Evolutionary conservation across 1,140 invertebrate species (phyloP).

Genomic region (Zaprionus camerounensis): DNA sequence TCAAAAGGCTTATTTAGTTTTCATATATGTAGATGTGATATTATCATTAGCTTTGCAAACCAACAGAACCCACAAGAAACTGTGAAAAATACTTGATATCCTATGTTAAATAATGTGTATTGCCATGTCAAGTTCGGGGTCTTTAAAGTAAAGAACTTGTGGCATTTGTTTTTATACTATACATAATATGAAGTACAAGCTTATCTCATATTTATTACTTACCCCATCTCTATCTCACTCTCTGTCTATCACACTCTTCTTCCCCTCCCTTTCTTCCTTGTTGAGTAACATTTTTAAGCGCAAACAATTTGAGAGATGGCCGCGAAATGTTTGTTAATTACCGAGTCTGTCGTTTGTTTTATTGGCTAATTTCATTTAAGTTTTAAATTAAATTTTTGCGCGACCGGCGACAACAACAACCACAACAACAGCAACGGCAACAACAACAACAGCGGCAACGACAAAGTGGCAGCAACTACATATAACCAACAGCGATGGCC

Average conservation of each 20-base stretch:
- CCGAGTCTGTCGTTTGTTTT: constrained; percentile 52
- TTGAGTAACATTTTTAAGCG: neutral
- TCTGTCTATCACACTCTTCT: neutral
- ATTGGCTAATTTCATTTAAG: constrained; percentile 72
- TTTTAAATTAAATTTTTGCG: constrained; percentile 67
- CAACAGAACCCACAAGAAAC: too few species aligned
- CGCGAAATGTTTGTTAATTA: constrained; percentile 63
- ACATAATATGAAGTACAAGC: neutral
- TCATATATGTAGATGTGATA: too few species aligned
- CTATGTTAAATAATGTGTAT: too few species aligned
- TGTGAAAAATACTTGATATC: too few species aligned
- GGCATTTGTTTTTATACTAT: too few species aligned
- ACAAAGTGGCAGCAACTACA: constrained; percentile 53
- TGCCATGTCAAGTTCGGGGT: too few species aligned
- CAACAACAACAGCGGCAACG: constrained; percentile 32
- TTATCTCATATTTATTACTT: neutral
- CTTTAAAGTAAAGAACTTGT: too few species aligned
- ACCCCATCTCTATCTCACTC: neutral
- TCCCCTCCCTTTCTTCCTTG: neutral
- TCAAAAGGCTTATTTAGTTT: too few species aligned
- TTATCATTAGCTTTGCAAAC: too few species aligned
- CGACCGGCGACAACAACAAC: constrained; percentile 1
- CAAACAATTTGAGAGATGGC: constrained; percentile 17
- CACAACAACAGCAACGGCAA: constrained; percentile 23
- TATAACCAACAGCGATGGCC: constrained; percentile 63